phyloP scores from a whole-genome alignment of 92 coral and sea anemone genomes.

The Scolanthus callimorphus region DNA sequence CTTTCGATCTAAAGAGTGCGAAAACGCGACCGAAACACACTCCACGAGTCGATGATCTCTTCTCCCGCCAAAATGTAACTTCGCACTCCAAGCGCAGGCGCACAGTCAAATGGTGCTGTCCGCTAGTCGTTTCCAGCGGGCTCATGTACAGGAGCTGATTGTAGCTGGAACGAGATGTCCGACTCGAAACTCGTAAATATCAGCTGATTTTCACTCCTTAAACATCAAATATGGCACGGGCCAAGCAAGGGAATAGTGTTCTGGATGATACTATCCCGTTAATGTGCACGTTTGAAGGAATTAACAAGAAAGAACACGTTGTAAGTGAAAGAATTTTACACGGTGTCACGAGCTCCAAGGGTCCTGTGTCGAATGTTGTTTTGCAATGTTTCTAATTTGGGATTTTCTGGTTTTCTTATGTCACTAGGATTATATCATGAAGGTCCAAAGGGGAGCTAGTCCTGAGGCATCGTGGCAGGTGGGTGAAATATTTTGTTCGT shows the following conservation, averaged over 20 bases:
- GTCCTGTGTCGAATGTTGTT: neutral
- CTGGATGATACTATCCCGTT: conserved; percentile 85
- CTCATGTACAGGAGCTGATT: neutral
- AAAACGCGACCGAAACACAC: too few species aligned
- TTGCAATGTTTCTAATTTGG: neutral
- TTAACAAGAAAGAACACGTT: conserved; percentile 88
- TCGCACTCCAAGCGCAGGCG: too few species aligned
- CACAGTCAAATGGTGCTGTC: neutral
- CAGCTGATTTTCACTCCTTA: neutral
- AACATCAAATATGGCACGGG: conserved; percentile 50
- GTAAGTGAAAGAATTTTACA: conserved; percentile 39
- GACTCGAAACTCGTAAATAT: neutral
- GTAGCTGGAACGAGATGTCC: neutral
- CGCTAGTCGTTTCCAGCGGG: too few species aligned
- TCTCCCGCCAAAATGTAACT: too few species aligned
- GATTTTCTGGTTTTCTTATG: conserved; percentile 1
- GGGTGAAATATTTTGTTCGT: too few species aligned
- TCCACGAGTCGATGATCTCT: too few species aligned
- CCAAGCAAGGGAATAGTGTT: conserved; percentile 38
- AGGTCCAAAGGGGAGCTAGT: conserved; percentile 89
- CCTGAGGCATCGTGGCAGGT: conserved; percentile 97
- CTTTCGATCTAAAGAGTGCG: too few species aligned
- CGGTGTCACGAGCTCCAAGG: neutral
- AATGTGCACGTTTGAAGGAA: conserved; percentile 83
- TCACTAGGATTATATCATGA: conserved; percentile 85